Base-by-base conservation (phyloP, 2,888 invertebrate genomes). In the Pandemis corylana region DNA sequence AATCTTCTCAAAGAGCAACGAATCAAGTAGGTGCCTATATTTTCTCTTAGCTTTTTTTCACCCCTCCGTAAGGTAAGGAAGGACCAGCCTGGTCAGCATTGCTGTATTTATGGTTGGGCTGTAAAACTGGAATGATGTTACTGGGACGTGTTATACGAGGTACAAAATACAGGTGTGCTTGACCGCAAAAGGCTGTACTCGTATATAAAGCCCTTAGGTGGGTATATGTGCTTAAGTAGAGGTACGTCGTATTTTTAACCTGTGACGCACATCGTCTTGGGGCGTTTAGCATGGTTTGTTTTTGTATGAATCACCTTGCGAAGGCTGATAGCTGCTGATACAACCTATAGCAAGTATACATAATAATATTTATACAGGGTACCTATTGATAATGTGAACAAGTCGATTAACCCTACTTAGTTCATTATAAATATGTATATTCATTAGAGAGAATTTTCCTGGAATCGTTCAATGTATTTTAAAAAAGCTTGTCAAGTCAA, bases 231-330 rank as follows among this genome's bases (percentile, higher is more conserved):
- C 2, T 15, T 59, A 59, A 28, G 64, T 12, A 13, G 46, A 44
- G 20, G 46, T 46, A 28, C 12, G 20, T 20, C 56, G 56, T 68
- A 73, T 73, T 68, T 68, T 73, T 73, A 73, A 59, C 56, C 44
- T 10, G 10, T 73, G 72, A 73, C 68, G 46, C 63, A 68, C 67
- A 46, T 9, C 28, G 67, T 13, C 36, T 28, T 36, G 65, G n/a
- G 36, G 36, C 36, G 44, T 71, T 41, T 49, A 65, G 67, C 12
- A 67, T 53, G 44, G 44, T 53, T 44, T 51, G 41, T 41, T 20
- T 42, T 51, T 20, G 49, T 15, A 36, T 72, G 66, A 53, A 15
- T 72, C 68, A 56, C 13, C n/a, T 42, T 4, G 51, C 59, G 65
- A 64, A 46, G 64, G 15, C 46, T 44, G 7, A 13, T 66, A 20